These are phyloP conservation scores for Eupithecia dodoneata DNA, from an alignment of 2,888 invertebrate species.

Conservation along the genomic window DNA sequence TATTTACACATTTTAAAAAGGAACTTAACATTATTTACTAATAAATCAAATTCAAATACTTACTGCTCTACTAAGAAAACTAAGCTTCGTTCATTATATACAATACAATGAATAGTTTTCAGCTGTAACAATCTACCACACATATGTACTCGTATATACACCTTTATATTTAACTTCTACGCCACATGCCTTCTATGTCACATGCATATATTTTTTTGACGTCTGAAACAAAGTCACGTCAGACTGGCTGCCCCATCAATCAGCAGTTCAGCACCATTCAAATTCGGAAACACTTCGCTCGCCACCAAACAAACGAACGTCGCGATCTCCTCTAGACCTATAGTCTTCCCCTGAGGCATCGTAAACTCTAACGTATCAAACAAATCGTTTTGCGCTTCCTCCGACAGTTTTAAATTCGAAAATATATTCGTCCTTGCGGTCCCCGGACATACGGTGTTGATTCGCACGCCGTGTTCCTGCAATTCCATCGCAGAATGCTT, in stretches of 20 bases:
- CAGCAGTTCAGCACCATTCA: constrained; percentile 59
- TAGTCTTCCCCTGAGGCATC: constrained; percentile 50
- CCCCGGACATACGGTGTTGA: constrained; percentile 61
- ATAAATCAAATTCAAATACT: background rate
- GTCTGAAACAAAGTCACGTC: constrained; percentile 33
- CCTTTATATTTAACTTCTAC: background rate
- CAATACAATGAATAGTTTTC: too few species aligned
- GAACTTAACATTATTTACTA: background rate
- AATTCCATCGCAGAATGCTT: constrained; percentile 58
- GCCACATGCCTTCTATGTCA: background rate
- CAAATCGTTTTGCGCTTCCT: constrained; percentile 39
- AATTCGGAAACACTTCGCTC: constrained; percentile 59
- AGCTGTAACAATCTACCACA: background rate
- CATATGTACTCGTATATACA: background rate
- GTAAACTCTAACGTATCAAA: constrained; percentile 47
- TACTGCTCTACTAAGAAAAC: background rate
- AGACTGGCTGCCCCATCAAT: constrained; percentile 57
- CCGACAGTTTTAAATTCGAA: constrained; percentile 48
- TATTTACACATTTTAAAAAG: background rate
- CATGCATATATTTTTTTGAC: background rate
- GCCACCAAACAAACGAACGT: constrained; percentile 57
- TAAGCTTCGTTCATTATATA: too few species aligned
- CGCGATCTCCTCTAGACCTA: constrained; percentile 60
- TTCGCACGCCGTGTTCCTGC: constrained; percentile 56
- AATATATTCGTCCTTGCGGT: constrained; percentile 56